These are phyloP conservation scores for Lanius collurio DNA, from an alignment of 2,113 vertebrate genomes.

Conservation along the genomic window DNA sequence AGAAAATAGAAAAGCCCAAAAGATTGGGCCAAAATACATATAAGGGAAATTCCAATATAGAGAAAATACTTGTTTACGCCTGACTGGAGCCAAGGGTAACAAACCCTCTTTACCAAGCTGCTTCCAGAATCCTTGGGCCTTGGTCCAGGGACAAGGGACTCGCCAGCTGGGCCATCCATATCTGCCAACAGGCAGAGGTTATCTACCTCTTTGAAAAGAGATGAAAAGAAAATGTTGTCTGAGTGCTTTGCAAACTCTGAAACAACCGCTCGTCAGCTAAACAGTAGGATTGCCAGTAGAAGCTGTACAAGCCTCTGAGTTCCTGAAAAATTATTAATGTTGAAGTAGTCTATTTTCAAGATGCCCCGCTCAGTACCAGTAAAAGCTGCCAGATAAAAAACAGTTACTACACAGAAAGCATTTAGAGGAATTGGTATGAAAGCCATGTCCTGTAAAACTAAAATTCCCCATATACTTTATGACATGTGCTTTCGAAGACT, in stretches of 20 bases:
- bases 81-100: background rate
- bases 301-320: background rate
- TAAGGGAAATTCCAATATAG: background rate
- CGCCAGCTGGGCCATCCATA: slow-evolving; percentile 25
- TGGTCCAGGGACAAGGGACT: slow-evolving; percentile 26
- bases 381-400: background rate
- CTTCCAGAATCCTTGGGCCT: slow-evolving; percentile 17
- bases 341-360: background rate
- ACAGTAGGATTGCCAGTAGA: background rate
- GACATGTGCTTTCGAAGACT: background rate
- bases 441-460: background rate
- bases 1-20: background rate
- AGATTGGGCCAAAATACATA: background rate
- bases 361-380: background rate
- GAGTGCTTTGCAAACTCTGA: background rate
- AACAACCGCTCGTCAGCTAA: background rate
- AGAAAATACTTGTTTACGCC: background rate
- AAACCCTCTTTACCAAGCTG: background rate
- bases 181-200: background rate
- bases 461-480: background rate
- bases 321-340: background rate
- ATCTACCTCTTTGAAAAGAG: background rate
- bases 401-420: background rate
- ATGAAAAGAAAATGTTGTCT: background rate
- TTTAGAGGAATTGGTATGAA: background rate